phyloP scores from a whole-genome alignment of 1,140 invertebrate genomes.

The Drosophila pseudoananassae region DNA sequence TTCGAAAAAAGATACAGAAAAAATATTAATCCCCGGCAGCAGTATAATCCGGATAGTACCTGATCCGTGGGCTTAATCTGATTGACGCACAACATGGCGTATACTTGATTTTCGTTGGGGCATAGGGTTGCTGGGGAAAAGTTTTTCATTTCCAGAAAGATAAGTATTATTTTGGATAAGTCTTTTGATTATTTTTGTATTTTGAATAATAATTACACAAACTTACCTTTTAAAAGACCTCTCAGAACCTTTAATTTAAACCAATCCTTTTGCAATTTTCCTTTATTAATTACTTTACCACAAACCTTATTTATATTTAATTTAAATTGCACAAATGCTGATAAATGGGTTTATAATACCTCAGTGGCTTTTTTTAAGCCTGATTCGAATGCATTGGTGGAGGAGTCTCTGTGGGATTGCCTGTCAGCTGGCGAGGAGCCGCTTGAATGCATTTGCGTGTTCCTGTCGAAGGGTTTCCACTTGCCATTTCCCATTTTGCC shows the following conservation, averaged over 20 bases:
- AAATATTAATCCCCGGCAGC: not conserved
- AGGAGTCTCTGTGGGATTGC: constrained; percentile 13
- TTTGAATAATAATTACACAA: too few relatives aligned
- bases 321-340: not conserved
- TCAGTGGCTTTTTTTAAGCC: not conserved
- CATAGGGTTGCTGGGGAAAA: not conserved
- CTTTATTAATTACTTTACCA: too few relatives aligned
- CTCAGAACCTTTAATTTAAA: too few relatives aligned
- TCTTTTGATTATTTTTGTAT: too few relatives aligned
- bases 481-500: constrained; percentile 5
- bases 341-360: not conserved
- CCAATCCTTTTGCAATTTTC: too few relatives aligned
- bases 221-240: too few relatives aligned
- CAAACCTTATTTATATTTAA: not conserved
- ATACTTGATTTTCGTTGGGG: constrained; percentile 12
- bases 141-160: not conserved
- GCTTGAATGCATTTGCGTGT: constrained; percentile 48
- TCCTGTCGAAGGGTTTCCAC: constrained; percentile 28
- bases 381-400: not conserved
- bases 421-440: constrained; percentile 20
- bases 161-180: not conserved
- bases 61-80: not conserved
- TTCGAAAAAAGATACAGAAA: not conserved
- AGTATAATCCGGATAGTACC: constrained; percentile 8
- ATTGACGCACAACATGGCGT: constrained; percentile 37